phyloP scores from a whole-genome alignment of 1,140 invertebrate genomes.

The Drosophila tropicalis region DNA sequence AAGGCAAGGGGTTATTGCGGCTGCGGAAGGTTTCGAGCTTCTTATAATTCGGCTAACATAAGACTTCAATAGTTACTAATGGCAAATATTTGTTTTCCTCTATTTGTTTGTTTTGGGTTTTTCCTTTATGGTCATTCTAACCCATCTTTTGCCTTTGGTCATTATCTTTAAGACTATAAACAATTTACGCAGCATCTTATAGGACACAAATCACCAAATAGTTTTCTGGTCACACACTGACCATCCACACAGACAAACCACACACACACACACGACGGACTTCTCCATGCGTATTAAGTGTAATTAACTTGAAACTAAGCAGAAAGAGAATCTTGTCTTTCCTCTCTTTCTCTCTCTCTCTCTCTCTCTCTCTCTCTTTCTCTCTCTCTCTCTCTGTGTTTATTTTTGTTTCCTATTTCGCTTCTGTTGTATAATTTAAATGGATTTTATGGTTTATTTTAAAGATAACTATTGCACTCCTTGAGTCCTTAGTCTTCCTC shows the following conservation, averaged over 20 bases:
- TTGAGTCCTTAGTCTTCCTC: conserved; percentile 1
- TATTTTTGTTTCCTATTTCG: conserved; percentile 43
- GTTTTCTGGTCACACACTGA: too few species aligned
- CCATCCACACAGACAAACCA: too few species aligned
- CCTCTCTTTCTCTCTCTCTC: too few species aligned
- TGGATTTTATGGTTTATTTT: conserved; percentile 76
- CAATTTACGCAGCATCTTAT: too few species aligned
- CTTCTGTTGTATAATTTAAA: conserved; percentile 70
- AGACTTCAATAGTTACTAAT: too few species aligned
- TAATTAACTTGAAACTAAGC: conserved; percentile 80
- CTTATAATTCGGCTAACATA: too few species aligned
- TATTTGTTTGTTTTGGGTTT: conserved; percentile 3
- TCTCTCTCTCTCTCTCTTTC: too few species aligned
- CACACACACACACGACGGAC: too few species aligned
- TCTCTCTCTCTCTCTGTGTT: conserved; percentile 36
- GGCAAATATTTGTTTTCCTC: conserved; percentile 3
- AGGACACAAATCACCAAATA: too few species aligned
- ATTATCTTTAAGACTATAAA: conserved; percentile 12
- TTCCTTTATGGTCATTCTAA: neutral
- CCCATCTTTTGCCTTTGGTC: conserved; percentile 2
- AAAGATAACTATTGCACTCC: conserved; percentile 67
- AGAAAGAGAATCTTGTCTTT: conserved; percentile 32
- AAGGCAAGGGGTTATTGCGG: neutral
- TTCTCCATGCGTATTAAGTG: conserved; percentile 69
- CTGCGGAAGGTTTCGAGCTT: neutral